Evolutionary conservation across 1,140 invertebrate species (phyloP).

Genomic region (Cecropterus lyciades): DNA sequence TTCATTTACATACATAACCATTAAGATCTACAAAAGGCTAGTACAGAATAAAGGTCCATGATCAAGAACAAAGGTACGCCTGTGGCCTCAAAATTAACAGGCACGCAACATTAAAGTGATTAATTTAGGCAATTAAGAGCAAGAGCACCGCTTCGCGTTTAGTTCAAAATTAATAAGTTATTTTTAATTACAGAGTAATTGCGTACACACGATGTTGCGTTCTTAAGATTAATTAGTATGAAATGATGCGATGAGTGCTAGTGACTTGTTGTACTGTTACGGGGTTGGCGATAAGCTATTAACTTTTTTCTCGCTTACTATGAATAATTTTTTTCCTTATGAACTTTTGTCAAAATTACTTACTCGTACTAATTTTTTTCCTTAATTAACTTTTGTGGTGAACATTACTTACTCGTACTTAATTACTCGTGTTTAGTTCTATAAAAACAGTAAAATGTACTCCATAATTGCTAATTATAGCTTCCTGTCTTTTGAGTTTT

Average conservation of each 20-base stretch:
- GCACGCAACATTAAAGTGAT: slow-evolving; percentile 75
- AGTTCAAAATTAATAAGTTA: slow-evolving; percentile 76
- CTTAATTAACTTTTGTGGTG: no score
- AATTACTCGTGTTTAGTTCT: no score
- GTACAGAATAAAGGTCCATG: slow-evolving; percentile 28
- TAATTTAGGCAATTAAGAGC: slow-evolving; percentile 72
- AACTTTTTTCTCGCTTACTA: neutral
- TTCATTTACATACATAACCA: no score
- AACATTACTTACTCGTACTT: no score
- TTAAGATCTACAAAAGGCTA: neutral
- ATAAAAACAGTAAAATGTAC: no score
- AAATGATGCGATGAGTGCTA: slow-evolving; percentile 51
- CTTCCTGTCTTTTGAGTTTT: no score
- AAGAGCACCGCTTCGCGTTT: slow-evolving; percentile 46
- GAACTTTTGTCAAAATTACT: no score
- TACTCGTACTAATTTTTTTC: no score
- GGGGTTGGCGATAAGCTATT: neutral
- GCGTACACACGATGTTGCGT: slow-evolving; percentile 46
- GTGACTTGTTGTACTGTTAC: neutral
- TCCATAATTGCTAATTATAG: no score
- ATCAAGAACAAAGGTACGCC: slow-evolving; percentile 59
- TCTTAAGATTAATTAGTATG: slow-evolving; percentile 62
- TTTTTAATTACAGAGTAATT: slow-evolving; percentile 79
- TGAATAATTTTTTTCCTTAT: no score
- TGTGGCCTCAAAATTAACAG: slow-evolving; percentile 77